Evolutionary conservation across 2,797 vertebrate genomes (phyloP), one percentile per base, ranked within the genome.

Genomic region (Lagodon rhomboides): DNA sequence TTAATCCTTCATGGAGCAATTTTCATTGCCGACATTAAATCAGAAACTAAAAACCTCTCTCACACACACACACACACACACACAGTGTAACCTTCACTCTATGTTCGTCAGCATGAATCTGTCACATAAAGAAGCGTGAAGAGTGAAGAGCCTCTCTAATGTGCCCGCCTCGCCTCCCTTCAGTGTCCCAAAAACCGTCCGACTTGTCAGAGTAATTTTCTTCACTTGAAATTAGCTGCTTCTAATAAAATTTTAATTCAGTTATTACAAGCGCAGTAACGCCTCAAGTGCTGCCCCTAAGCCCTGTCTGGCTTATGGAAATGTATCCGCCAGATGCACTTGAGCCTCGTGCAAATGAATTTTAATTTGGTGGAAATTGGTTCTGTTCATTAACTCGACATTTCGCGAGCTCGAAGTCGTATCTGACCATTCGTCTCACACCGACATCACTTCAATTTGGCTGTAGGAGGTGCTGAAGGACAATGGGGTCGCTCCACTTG

Each of bases 211-310:
- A 85, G 77, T 85, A 75, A 87, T 89, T 89, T 89, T 85, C 87
- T 75, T 83, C 85, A 73, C 79, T 90, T 82, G 77, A 90, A 92
- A 92, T 91, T 88, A 92, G 91, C 80, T 75, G 82, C 89, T 87
- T 85, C 85, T 92, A 92, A 93, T 93, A 90, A 89, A 93, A 93
- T 23, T 88, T 86, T 93, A 90, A 93, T 92, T 92, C 81, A 77
- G 90, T 93, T 92, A 90, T 92, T 92, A 90, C 88, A 87, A 87
- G 92, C 75, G 47, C 73, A 84, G 84, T 50, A 67, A 88, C 84
- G 85, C 92, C 89, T 90, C 69, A 44, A 91, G 90, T 84, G 85
- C 77, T 77, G 82, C 88, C 91, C 84, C 82, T 54, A 56, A 90
- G 89, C 85, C 78, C 74, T 5, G 80, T 67, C 82, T 70, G 82